Conservation (phyloP, 2,113 vertebrate genomes). For the Pachycephala philippinensis region DNA sequence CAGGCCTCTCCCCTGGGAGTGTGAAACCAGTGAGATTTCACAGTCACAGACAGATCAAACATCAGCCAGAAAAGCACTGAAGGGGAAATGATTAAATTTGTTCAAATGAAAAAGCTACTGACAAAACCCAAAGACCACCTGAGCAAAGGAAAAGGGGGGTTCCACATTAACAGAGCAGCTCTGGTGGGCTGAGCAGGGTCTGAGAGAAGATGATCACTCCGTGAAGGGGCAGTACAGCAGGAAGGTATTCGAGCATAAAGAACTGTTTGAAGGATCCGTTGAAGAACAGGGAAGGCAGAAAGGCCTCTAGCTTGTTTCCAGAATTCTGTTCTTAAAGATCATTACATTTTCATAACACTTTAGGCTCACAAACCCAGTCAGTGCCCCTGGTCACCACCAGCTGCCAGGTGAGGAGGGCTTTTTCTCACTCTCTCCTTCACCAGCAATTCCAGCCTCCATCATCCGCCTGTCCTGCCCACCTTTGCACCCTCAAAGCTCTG, state of each 20-base stretch:
- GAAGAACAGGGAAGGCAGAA: neutral
- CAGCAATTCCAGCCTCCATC: neutral
- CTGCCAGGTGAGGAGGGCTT: neutral
- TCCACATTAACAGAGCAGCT: neutral
- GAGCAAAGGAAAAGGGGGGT: neutral
- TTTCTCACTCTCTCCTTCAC: neutral
- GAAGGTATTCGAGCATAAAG: neutral
- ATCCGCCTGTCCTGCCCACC: neutral
- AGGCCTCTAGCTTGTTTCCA: neutral
- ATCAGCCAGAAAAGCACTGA: neutral
- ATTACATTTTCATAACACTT: rapidly evolving
- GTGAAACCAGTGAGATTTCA: neutral
- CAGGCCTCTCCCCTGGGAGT: neutral
- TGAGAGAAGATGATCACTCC: neutral
- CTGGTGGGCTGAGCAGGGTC: neutral
- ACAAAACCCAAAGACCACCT: neutral
- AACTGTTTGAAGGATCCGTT: neutral
- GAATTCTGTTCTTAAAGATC: neutral
- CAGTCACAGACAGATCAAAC: neutral
- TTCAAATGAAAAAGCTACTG: neutral
- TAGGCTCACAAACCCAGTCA: neutral
- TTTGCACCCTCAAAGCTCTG: neutral
- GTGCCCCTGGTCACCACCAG: neutral
- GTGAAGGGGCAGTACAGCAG: neutral
- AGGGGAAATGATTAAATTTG: neutral